Conservation (phyloP, 2,888 invertebrate species). For the Coleophora flavipennella region DNA sequence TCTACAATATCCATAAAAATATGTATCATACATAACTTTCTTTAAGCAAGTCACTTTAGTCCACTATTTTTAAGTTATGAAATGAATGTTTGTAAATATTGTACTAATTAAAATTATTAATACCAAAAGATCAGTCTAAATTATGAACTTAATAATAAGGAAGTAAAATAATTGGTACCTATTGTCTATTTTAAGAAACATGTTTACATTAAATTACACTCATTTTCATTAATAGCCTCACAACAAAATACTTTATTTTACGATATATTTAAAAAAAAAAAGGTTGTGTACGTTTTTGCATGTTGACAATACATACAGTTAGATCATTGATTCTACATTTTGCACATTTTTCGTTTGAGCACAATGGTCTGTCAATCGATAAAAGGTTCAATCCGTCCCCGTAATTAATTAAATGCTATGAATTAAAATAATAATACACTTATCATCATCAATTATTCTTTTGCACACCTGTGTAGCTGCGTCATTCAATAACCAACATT, state of each 20-base stretch:
- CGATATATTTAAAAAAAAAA: not conserved
- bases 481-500: no score
- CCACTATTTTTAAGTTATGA: slow-evolving; percentile 30
- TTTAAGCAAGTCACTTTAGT: slow-evolving; percentile 43
- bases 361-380: slow-evolving; percentile 20
- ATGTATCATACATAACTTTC: slow-evolving; percentile 21
- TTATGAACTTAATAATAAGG: slow-evolving; percentile 16
- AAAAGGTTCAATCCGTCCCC: slow-evolving; percentile 50
- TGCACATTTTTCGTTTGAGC: slow-evolving; percentile 16
- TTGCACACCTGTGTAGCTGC: no score
- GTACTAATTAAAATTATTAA: slow-evolving; percentile 24
- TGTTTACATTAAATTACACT: not conserved
- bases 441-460: no score
- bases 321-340: slow-evolving; percentile 38
- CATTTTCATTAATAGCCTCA: no score
- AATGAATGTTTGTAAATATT: no score
- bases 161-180: not conserved
- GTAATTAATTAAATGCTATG: no score
- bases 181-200: slow-evolving; percentile 1
- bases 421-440: no score
- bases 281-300: slow-evolving; percentile 28
- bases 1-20: not conserved
- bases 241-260: no score
- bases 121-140: slow-evolving; percentile 43
- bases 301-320: slow-evolving; percentile 32